Base-by-base conservation (phyloP, 1,140 invertebrate genomes). In the Luehdorfia chinensis region DNA sequence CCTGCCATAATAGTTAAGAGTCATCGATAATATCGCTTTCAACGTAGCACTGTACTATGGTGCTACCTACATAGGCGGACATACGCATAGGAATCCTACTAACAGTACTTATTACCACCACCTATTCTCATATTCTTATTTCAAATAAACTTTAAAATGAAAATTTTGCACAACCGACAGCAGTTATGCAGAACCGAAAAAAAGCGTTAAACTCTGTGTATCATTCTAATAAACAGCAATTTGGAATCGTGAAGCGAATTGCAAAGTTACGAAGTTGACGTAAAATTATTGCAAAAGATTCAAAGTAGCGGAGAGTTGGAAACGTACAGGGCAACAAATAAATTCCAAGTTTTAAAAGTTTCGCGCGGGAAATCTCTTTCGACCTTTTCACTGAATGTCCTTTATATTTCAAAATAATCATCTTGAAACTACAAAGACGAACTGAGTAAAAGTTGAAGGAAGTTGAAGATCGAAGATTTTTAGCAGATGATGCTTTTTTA, bases 391-490 rank as follows among this genome's bases (percentile, higher is more conserved):
- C 4, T 27, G 16, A 47, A 47, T 43, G 37, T 39, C 50, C 37
- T 53, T 53, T 47, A 48, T 56, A 60, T 55, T 45, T 60, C 58
- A 56, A 53, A 56, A 61, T 56, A 41, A 60, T 53, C 50, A 53
- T 56, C 43, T 53, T 31, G 18, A 36, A 60, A 50, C 52, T 52
- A 46, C 43, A 55, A 54, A 50, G 47, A 44, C 19, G 19, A 31
- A 48, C 37, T 47, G 28, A 46, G 44, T 41, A 47, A 41, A 52
- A 60, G 47, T 59, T 54, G 37, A 32, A 46, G 34, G 18, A 53
- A 58, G 47, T 59, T 55, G 32, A 52, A 39, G 12, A 50, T 39
- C 19, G 39, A 52, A 34, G 13, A 28, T 36, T 48, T n/a, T 59
- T 45, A 43, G 43, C 31, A 34, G 23, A 55, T 34, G 52, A 46